Evolutionary conservation across 2,888 invertebrate genomes (phyloP), one percentile per base, ranked within the genome.

Genomic region (Drosophila rubida): DNA sequence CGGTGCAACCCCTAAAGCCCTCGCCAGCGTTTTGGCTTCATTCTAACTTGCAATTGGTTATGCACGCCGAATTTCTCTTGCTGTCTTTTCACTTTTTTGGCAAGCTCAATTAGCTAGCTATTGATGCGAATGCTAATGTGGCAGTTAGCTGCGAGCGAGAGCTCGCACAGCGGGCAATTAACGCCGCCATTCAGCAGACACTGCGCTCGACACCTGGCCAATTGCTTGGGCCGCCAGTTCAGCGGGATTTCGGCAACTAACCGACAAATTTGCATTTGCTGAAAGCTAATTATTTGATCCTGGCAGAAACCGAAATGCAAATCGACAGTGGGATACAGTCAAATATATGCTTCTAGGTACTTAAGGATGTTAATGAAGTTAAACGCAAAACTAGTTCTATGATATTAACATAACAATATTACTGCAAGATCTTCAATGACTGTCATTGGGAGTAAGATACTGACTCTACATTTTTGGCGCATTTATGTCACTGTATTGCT

Each of bases 131-230:
- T 37, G 32, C 32, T n/a, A 32, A 32, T 32, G 4, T 49, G 50
- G n/a, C 30, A 4, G 30, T 30, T 30, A 30, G 30, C 9, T 9
- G 30, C 9, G 11, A 30, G 11, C 13, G 44, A 16, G 25, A 11
- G 22, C 6, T 22, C n/a, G 50, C 63, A 53, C 86, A 87, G 76
- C 68, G 44, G 79, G 62, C 69, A 82, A 82, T 82, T 70, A 87
- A 63, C 63, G 22, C 9, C 4, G 39, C 57, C 61, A 67, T 87
- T 82, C 65, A 84, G 32, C 19, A 30, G 13, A 6, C 32, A 64
- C 64, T 76, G 37, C 51, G 44, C 27, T 58, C 60, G 59, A 48
- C 14, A 48, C 45, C 51, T 39, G 13, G 9, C 2, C 1, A 37
- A 23, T 39, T 51, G 51, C 14, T 19, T 32, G 9, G 42, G 2